Evolutionary conservation across 1,140 invertebrate species (phyloP).

Genomic region (Cyclargus thomasi): DNA sequence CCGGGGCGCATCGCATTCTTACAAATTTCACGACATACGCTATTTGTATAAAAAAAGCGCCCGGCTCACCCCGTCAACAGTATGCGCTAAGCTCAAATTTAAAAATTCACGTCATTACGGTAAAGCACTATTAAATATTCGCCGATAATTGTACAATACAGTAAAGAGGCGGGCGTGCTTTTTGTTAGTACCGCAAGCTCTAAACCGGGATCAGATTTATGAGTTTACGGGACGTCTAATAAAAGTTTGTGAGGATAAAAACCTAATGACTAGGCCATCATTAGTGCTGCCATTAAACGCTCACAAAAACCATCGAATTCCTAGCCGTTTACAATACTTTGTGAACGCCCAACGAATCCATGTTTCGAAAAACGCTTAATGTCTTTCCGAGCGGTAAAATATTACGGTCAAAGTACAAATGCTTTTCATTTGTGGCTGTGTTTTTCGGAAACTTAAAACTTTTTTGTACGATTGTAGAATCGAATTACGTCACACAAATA

Average conservation of each 20-base stretch:
- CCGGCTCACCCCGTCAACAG: too few relatives aligned
- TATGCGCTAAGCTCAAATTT: too few relatives aligned
- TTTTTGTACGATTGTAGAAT: neutral
- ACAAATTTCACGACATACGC: too few relatives aligned
- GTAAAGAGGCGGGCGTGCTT: neutral
- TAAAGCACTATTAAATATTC: neutral
- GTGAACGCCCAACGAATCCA: neutral
- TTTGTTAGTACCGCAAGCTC: slow-evolving; percentile 13
- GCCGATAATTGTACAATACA: neutral
- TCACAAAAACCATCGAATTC: slow-evolving; percentile 21
- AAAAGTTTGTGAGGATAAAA: slow-evolving; percentile 23
- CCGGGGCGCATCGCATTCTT: too few relatives aligned
- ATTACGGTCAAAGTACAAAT: slow-evolving; percentile 1
- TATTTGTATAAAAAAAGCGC: too few relatives aligned
- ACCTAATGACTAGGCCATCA: slow-evolving; percentile 1
- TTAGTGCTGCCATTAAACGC: slow-evolving; percentile 5
- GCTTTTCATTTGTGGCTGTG: neutral
- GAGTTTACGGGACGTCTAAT: slow-evolving; percentile 18
- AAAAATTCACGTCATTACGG: neutral
- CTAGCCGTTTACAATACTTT: slow-evolving; percentile 13
- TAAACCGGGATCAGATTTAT: slow-evolving; percentile 31
- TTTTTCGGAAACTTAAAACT: neutral
- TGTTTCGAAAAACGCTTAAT: slow-evolving; percentile 3
- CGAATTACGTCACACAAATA: too few relatives aligned
- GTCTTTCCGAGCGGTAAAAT: neutral